A percentile compares a stretch with the other conserved stretches of the same genome.
Conservation (phyloP, 2,888 invertebrate species). For the Blastobasis adustella region DNA sequence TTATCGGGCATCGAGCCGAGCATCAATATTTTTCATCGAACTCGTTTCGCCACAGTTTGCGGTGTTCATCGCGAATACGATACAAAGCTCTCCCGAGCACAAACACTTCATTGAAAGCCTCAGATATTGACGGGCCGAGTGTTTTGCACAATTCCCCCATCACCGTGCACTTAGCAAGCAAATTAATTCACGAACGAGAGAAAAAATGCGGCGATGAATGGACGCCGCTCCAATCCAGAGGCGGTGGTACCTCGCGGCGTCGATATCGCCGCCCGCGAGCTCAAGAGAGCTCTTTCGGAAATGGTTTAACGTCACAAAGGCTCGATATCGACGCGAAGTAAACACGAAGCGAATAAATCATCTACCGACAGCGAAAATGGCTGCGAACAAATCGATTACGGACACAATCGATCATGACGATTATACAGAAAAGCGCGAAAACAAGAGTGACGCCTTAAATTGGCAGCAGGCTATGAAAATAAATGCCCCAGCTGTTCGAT, state of each 20-base stretch:
- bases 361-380: conserved; percentile 38
- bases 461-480: conserved; percentile 5
- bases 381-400: conserved; percentile 43
- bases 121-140: conserved; percentile 39
- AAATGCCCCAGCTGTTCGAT: no score
- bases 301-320: conserved; percentile 47
- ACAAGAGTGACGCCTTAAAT: conserved; percentile 18
- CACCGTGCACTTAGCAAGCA: conserved; percentile 49
- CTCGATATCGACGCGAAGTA: conserved; percentile 38
- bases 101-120: conserved; percentile 42
- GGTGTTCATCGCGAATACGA: no score
- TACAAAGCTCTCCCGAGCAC: conserved; percentile 28
- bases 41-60: no score
- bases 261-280: conserved; percentile 36
- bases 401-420: conserved; percentile 40
- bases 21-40: no score
- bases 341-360: conserved; percentile 58
- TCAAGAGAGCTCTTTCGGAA: conserved; percentile 26
- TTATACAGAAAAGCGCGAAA: conserved; percentile 27
- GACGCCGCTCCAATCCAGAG: conserved; percentile 35
- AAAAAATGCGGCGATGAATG: conserved; percentile 36
- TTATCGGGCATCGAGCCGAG: no score
- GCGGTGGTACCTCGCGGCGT: conserved; percentile 42
- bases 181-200: conserved; percentile 52
- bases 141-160: conserved; percentile 38